Conservation (phyloP, 2,888 invertebrate genomes). For the Choristoneura rosaceana region DNA sequence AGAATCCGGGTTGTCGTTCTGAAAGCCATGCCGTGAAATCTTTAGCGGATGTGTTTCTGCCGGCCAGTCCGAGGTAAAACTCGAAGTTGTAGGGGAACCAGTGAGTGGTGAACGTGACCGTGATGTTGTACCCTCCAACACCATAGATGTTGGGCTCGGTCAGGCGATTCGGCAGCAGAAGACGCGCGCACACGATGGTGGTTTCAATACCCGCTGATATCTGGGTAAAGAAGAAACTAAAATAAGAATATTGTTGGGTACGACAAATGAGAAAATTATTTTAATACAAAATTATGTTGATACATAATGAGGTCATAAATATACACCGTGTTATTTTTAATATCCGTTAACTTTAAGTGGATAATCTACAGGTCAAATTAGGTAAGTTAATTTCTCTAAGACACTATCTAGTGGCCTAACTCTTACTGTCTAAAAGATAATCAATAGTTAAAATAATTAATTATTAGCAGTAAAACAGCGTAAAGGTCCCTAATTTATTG, state of each 20-base stretch:
- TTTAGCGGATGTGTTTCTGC: constrained; percentile 58
- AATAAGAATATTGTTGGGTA: not conserved
- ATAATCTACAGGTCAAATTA: too few relatives aligned
- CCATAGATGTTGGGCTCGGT: constrained; percentile 59
- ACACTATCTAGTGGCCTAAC: too few relatives aligned
- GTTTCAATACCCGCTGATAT: constrained; percentile 72
- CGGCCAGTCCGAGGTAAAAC: constrained; percentile 65
- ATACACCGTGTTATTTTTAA: too few relatives aligned
- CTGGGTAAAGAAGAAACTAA: constrained; percentile 50
- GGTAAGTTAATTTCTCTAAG: too few relatives aligned
- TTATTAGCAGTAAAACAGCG: too few relatives aligned
- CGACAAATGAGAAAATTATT: too few relatives aligned
- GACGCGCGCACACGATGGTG: constrained; percentile 67
- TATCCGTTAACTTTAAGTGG: too few relatives aligned
- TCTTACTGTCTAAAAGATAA: too few relatives aligned
- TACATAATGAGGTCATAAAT: too few relatives aligned
- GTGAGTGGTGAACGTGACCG: constrained; percentile 58
- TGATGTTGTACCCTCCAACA: constrained; percentile 71
- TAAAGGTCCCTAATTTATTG: too few relatives aligned
- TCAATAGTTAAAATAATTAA: too few relatives aligned
- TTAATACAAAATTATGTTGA: too few relatives aligned
- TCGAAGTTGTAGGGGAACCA: constrained; percentile 69
- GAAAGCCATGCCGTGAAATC: constrained; percentile 56
- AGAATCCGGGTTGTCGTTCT: constrained; percentile 59
- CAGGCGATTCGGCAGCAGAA: constrained; percentile 66